These are phyloP conservation scores for Lycodopsis pacificus DNA, from an alignment of 2,797 vertebrate species.

Conservation along the genomic window DNA sequence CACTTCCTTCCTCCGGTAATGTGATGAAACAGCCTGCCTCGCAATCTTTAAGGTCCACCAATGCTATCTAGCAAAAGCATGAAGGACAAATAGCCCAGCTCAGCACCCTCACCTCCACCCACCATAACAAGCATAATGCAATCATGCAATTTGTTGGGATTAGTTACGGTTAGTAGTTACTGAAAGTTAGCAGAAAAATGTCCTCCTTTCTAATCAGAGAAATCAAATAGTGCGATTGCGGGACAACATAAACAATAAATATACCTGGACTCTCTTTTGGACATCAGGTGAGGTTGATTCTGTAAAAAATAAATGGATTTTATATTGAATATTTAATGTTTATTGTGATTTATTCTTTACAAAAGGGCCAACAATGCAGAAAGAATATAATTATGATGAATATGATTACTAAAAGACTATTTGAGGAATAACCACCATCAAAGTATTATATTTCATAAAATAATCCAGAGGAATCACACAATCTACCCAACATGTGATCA, in stretches of 20 bases:
- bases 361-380: conserved; percentile 51
- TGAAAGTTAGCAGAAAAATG: conserved; percentile 34
- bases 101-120: background rate
- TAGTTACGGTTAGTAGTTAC: conserved; percentile 4
- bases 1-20: conserved; percentile 61
- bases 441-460: conserved; percentile 1
- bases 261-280: conserved; percentile 87
- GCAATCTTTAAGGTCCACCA: background rate
- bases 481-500: background rate
- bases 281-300: conserved; percentile 83
- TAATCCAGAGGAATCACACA: conserved; percentile 4
- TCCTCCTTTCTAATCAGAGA: conserved; percentile 38
- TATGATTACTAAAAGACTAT: background rate
- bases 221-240: conserved; percentile 44
- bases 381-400: background rate
- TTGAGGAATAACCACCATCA: conserved; percentile 20
- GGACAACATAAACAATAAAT: conserved; percentile 56
- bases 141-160: conserved; percentile 64
- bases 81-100: conserved; percentile 16
- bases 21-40: conserved; percentile 31
- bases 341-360: conserved; percentile 37
- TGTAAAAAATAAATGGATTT: conserved; percentile 87
- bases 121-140: conserved; percentile 3
- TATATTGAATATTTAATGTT: conserved; percentile 72
- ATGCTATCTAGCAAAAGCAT: conserved; percentile 10